Conservation (phyloP, 2,888 invertebrate genomes). For the Gibbula magus region DNA sequence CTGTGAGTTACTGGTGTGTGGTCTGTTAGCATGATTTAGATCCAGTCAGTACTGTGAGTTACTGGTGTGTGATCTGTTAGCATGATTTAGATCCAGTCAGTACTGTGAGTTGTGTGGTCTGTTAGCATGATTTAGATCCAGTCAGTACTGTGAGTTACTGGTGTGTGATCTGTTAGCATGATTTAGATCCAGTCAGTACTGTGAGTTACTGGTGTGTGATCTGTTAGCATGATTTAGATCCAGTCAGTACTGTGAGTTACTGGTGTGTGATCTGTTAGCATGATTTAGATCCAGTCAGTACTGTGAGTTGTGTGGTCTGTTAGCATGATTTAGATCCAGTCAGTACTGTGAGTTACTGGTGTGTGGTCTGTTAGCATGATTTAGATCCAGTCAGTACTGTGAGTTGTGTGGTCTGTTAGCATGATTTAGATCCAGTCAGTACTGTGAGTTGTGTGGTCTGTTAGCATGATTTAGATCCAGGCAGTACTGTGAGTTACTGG, state of each 20-base stretch:
- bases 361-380: neutral
- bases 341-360: neutral
- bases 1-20: no score
- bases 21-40: constrained; percentile 4
- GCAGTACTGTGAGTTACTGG: neutral
- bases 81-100: neutral
- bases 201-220: neutral
- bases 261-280: neutral
- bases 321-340: neutral
- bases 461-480: neutral
- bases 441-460: neutral
- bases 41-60: neutral
- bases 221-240: constrained; percentile 6
- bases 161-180: neutral
- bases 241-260: neutral
- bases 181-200: neutral
- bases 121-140: constrained; percentile 6
- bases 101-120: neutral
- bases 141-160: neutral
- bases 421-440: neutral
- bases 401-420: neutral
- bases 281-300: neutral
- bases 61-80: neutral
- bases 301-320: neutral
- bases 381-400: neutral